A percentile compares a stretch with the other conserved stretches of the same genome.
phyloP scores from a whole-genome alignment of 2,888 invertebrate genomes.

The Himalopsyche kuldschensis region DNA sequence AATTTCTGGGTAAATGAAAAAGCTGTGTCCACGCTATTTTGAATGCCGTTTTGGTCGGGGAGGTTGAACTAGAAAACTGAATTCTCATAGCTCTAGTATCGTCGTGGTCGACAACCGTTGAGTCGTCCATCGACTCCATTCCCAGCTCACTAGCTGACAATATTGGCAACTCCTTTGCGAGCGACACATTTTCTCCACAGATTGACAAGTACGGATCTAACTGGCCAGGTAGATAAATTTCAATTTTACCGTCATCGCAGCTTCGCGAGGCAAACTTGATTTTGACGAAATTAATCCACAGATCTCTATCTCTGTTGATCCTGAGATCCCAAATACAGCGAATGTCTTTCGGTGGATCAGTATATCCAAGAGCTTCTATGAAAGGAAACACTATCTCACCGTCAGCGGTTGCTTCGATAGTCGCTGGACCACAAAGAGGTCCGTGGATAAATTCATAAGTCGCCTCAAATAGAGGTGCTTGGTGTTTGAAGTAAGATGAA shows the following conservation, averaged over 20 bases:
- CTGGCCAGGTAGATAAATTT: conserved; percentile 74
- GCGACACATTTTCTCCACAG: conserved; percentile 84
- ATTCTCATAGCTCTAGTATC: conserved; percentile 69
- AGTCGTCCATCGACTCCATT: conserved; percentile 60
- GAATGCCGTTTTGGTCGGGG: conserved; percentile 82
- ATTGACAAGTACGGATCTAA: conserved; percentile 77
- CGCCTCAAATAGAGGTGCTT: conserved; percentile 81
- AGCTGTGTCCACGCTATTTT: conserved; percentile 90
- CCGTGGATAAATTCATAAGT: conserved; percentile 88
- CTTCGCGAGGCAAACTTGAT: conserved; percentile 82
- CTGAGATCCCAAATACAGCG: conserved; percentile 82
- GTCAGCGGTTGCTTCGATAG: conserved; percentile 76
- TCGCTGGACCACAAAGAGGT: conserved; percentile 82
- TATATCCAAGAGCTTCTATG: conserved; percentile 74
- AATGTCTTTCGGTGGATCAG: conserved; percentile 68
- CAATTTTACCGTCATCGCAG: conserved; percentile 84
- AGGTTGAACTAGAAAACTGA: conserved; percentile 74
- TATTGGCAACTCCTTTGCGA: conserved; percentile 78
- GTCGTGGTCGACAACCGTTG: conserved; percentile 60
- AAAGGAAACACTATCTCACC: conserved; percentile 88
- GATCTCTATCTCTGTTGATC: conserved; percentile 80
- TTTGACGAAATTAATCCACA: conserved; percentile 86
- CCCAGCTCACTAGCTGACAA: conserved; percentile 77
- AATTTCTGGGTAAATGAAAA: conserved; percentile 81
- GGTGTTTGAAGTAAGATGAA: conserved; percentile 84